These are phyloP conservation scores for Cephalotes varians DNA, from an alignment of 2,888 invertebrate species.

Conservation along the genomic window DNA sequence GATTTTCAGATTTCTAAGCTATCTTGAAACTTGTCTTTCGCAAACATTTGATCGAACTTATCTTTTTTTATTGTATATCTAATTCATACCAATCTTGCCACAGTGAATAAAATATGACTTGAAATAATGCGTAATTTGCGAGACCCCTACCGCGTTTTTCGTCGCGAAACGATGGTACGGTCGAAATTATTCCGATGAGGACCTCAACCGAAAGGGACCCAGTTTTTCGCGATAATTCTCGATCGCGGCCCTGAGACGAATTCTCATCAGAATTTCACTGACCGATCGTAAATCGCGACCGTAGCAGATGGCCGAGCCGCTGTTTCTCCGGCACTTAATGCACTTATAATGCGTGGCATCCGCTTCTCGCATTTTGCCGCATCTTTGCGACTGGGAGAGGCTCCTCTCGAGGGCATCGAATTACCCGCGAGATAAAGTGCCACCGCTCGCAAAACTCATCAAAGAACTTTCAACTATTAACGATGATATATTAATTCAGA, in stretches of 20 bases:
- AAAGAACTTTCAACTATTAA: constrained; percentile 32
- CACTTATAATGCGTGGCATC: constrained; percentile 72
- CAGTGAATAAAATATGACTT: background rate
- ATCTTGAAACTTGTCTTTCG: background rate
- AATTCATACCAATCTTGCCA: background rate
- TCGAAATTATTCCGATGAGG: constrained; percentile 1
- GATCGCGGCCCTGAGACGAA: constrained; percentile 38
- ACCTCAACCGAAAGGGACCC: background rate
- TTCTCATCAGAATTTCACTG: constrained; percentile 62
- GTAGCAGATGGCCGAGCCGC: constrained; percentile 56
- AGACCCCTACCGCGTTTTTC: background rate
- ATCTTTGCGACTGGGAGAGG: constrained; percentile 34
- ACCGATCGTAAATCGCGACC: constrained; percentile 64
- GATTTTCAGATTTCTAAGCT: background rate
- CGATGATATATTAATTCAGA: background rate
- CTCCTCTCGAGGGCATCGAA: constrained; percentile 32
- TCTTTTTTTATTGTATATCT: background rate
- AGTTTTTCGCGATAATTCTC: constrained; percentile 57
- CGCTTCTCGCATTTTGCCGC: constrained; percentile 62
- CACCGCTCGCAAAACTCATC: constrained; percentile 18
- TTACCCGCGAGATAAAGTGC: constrained; percentile 33
- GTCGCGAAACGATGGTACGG: background rate
- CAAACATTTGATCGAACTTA: background rate
- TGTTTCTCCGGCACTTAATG: constrained; percentile 58
- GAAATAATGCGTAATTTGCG: background rate